These are phyloP conservation scores for Calephelis perditalis DNA, from an alignment of 2,888 invertebrate species.

Conservation along the genomic window DNA sequence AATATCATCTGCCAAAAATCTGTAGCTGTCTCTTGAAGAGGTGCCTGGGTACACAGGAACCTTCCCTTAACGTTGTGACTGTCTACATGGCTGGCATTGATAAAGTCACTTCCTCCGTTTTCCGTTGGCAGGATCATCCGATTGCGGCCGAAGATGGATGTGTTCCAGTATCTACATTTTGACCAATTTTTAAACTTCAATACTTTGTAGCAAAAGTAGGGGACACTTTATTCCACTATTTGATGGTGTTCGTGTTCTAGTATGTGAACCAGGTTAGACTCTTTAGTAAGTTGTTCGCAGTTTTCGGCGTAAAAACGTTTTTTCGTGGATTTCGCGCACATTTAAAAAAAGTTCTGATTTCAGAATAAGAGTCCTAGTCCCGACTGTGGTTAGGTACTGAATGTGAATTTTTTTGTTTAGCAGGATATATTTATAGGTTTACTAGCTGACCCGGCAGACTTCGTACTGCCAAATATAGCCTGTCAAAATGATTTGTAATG, in stretches of 20 bases:
- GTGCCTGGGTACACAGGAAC: constrained; percentile 21
- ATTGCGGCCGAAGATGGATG: constrained; percentile 3
- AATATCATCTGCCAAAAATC: constrained; percentile 20
- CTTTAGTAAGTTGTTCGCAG: constrained; percentile 2
- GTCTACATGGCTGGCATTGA: constrained; percentile 19
- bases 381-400: neutral
- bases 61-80: constrained; percentile 19
- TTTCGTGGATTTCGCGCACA: neutral
- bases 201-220: neutral
- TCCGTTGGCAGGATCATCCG: constrained; percentile 4
- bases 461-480: neutral
- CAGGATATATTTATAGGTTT: neutral
- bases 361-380: constrained; percentile 2
- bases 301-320: neutral
- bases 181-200: neutral
- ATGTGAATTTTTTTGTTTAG: neutral
- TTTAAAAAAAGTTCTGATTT: neutral
- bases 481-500: constrained; percentile 31
- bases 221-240: neutral
- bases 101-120: constrained; percentile 16
- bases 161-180: neutral
- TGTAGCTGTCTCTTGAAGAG: constrained; percentile 20
- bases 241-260: constrained; percentile 1
- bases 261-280: neutral
- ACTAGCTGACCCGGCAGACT: neutral